These are phyloP conservation scores for Cynoglossus semilaevis DNA, from an alignment of 2,113 vertebrate genomes.

Conservation along the genomic window DNA sequence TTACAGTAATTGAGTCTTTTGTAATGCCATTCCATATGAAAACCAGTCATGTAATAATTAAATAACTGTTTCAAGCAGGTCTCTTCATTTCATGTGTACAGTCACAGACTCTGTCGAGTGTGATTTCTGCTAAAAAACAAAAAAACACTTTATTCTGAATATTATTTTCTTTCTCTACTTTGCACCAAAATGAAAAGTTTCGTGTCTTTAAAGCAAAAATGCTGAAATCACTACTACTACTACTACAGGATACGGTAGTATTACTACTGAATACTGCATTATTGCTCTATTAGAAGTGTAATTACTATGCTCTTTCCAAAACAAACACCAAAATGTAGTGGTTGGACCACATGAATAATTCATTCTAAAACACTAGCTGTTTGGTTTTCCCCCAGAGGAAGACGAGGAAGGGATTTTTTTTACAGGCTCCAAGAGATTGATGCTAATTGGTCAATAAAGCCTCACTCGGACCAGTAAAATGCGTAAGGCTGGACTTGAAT, in stretches of 20 bases:
- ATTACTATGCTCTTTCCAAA: not conserved
- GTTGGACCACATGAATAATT: not conserved
- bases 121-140: no score
- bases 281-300: no score
- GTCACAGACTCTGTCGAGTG: not conserved
- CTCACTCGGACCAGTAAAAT: no score
- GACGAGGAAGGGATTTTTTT: no score
- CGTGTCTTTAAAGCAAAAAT: no score
- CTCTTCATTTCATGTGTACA: not conserved
- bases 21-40: not conserved
- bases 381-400: not conserved
- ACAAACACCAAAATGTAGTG: constrained; percentile 1
- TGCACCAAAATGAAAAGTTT: no score
- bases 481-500: no score
- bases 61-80: constrained; percentile 4
- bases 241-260: no score
- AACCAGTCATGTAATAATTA: not conserved
- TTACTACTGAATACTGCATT: no score
- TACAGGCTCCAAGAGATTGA: not conserved
- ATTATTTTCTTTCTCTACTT: not conserved
- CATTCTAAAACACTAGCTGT: not conserved
- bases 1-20: not conserved
- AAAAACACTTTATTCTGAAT: no score
- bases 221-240: no score
- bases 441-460: not conserved